Evolutionary conservation across 2,113 vertebrate genomes (phyloP).

Genomic region (Otocyon megalotis): DNA sequence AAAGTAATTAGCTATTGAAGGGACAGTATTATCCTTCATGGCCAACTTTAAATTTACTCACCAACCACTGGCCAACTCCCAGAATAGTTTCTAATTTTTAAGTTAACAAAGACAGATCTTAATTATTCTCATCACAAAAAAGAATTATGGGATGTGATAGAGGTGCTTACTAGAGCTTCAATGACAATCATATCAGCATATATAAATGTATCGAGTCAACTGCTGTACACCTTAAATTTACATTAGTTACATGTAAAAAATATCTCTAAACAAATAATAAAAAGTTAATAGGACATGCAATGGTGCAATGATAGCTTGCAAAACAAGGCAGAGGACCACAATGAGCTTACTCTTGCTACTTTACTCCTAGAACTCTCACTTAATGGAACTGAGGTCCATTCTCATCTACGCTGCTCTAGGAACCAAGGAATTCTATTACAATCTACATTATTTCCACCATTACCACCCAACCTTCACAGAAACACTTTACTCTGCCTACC

Average conservation of each 20-base stretch:
- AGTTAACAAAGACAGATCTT: neutral
- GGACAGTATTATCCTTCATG: neutral
- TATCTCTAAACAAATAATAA: neutral
- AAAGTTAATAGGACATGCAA: neutral
- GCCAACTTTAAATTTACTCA: conserved; percentile 25
- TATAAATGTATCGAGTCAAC: neutral
- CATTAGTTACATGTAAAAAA: neutral
- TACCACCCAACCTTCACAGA: neutral
- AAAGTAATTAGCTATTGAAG: neutral
- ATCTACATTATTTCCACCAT: neutral
- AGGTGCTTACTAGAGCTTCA: neutral
- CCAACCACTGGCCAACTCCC: neutral
- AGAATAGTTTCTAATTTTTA: neutral
- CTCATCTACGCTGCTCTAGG: neutral
- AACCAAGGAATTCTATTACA: conserved; percentile 13
- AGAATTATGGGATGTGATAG: neutral
- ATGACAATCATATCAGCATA: neutral
- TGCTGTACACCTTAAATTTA: neutral
- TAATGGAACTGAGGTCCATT: neutral
- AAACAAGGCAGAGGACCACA: neutral
- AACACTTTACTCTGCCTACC: neutral
- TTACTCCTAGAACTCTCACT: conserved; percentile 2
- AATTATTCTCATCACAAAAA: neutral
- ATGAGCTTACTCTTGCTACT: neutral
- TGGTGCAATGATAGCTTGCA: neutral